A percentile compares a stretch with the other conserved stretches of the same genome.
These are phyloP conservation scores for Cheilosia pagana DNA, from an alignment of 2,888 invertebrate species.

Conservation along the genomic window DNA sequence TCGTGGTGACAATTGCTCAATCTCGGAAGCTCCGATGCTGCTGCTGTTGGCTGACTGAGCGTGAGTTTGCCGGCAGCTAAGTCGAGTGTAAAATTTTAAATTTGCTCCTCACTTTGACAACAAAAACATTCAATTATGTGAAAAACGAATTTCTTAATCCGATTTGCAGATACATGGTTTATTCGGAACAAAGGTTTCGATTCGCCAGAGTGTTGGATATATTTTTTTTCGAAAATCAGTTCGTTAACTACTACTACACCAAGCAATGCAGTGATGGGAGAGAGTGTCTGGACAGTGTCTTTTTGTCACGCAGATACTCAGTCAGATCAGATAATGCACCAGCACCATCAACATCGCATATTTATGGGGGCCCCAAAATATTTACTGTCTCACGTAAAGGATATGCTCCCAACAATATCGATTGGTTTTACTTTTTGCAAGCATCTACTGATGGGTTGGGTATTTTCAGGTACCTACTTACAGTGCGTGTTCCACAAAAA, in stretches of 20 bases:
- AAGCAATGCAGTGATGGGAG: not conserved
- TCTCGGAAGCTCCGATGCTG: slow-evolving; percentile 2
- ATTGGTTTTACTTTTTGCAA: no score
- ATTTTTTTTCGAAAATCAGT: slow-evolving; percentile 17
- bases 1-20: slow-evolving; percentile 55
- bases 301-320: slow-evolving; percentile 15
- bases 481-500: no score
- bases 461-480: no score
- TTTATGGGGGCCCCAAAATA: no score
- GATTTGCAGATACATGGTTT: slow-evolving; percentile 79
- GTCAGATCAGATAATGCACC: not conserved
- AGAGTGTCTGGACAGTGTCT: not conserved
- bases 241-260: slow-evolving; percentile 7
- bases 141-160: slow-evolving; percentile 83
- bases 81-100: slow-evolving; percentile 84
- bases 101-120: slow-evolving; percentile 83
- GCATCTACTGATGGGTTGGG: no score
- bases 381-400: no score
- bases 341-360: no score
- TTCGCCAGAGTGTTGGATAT: slow-evolving; percentile 20
- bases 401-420: no score
- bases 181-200: slow-evolving; percentile 50
- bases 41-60: not conserved
- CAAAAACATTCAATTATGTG: slow-evolving; percentile 83
- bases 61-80: slow-evolving; percentile 77